Base-by-base conservation (phyloP, 2,797 vertebrate genomes). In the Rhincodon typus region DNA sequence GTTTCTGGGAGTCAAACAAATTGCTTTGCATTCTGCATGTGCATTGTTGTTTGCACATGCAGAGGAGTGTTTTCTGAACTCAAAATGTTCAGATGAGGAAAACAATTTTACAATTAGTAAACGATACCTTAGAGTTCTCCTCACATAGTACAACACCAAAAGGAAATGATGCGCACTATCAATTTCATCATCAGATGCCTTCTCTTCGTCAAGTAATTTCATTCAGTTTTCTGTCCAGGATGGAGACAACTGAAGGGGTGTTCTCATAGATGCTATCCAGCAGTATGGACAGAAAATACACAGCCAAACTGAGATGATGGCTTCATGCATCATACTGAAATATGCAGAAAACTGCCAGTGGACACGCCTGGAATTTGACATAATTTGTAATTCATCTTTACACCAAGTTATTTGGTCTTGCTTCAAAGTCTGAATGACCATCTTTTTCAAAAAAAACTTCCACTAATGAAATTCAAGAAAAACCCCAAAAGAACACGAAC, bases 251-350 rank as follows among this genome's bases (percentile, higher is more conserved):
- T 67, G 62, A 67, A 19, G n/a, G n/a, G 67, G 19, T 17, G 67
- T 23, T 67, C 62, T 21, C 62, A n/a, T 66, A 67, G 90, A 42
- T 42, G 62, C n/a, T 67, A 93, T 93, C 62, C 67, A 93, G 67
- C 67, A 93, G 62, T 38, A 21, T 27, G n/a, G 62, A 93, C 42
- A 93, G 62, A 93, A 93, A 93, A 67, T 67, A 93, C 25, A 93
- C 38, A 69, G 62, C 66, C 90, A 66, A 67, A 93, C 90, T 69
- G 62, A 67, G 90, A 42, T 67, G 69, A 93, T 42, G 53, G n/a
- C 90, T 93, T 93, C 90, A 67, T 93, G 90, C 90, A 67, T 42
- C 90, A 93, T 25, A 93, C 62, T n/a, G 67, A 67, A 93, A 93
- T 4, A 62, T 67, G n/a, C 62, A 38, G 90, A 34, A 38, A 67